phyloP scores from a whole-genome alignment of 2,797 vertebrate genomes.

The Enteromius mattozi region DNA sequence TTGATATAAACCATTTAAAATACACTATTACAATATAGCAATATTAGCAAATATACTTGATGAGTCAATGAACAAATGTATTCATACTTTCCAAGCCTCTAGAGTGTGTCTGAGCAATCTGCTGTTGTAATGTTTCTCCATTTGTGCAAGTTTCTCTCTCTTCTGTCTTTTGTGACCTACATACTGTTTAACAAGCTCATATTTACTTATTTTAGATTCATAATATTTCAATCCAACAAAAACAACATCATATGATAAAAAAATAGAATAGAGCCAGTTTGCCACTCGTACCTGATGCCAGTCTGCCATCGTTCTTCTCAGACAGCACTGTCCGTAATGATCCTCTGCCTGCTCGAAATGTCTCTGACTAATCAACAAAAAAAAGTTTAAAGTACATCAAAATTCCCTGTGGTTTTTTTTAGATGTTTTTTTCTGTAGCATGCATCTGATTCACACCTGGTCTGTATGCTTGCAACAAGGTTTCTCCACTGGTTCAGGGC shows the following conservation, averaged over 20 bases:
- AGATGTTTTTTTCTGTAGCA: neutral
- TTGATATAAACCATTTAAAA: neutral
- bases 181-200: constrained; percentile 71
- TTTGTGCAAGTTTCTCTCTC: constrained; percentile 66
- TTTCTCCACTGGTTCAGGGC: constrained; percentile 80
- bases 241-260: constrained; percentile 1
- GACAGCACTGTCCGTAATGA: constrained; percentile 68
- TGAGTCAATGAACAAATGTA: neutral
- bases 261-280: neutral
- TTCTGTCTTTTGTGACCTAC: constrained; percentile 71
- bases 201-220: neutral
- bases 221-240: neutral
- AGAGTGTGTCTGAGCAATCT: constrained; percentile 72
- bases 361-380: constrained; percentile 60
- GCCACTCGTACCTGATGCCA: constrained; percentile 84
- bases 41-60: neutral
- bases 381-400: constrained; percentile 7
- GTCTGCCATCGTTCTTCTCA: constrained; percentile 76
- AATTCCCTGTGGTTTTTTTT: neutral
- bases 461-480: constrained; percentile 61
- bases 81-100: constrained; percentile 82
- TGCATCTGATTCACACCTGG: constrained; percentile 60
- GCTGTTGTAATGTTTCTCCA: constrained; percentile 70
- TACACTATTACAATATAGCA: neutral
- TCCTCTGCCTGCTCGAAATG: constrained; percentile 65